These are phyloP conservation scores for Erythrolamprus reginae DNA, from an alignment of 2,113 vertebrate genomes.

Conservation along the genomic window DNA sequence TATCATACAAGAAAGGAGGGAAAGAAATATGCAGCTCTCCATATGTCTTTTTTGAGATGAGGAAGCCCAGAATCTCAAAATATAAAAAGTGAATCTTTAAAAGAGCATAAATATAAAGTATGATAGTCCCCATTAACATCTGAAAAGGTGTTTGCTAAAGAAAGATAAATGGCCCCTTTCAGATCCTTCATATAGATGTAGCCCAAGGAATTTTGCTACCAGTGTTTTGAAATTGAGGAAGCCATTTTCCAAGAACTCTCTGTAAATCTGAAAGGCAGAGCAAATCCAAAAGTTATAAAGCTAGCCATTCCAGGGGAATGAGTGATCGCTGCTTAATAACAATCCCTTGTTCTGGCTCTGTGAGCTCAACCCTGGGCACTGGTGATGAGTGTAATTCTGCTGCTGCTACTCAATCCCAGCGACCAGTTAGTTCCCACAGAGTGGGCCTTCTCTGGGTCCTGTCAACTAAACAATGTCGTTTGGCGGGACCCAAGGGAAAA, in stretches of 20 bases:
- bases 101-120: neutral
- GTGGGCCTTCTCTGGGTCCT: too few relatives aligned
- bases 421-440: too few relatives aligned
- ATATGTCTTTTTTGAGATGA: neutral
- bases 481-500: too few relatives aligned
- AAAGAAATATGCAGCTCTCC: neutral
- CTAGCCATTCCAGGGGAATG: too few relatives aligned
- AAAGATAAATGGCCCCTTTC: neutral
- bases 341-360: too few relatives aligned
- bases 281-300: neutral
- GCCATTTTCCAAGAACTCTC: neutral
- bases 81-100: neutral
- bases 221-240: neutral
- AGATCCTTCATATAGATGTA: neutral
- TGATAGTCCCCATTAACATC: neutral
- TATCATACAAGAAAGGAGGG: neutral
- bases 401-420: too few relatives aligned
- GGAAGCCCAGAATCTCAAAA: neutral
- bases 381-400: too few relatives aligned
- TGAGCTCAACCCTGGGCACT: too few relatives aligned
- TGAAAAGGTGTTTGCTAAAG: neutral
- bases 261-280: neutral
- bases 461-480: too few relatives aligned
- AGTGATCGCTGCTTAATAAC: too few relatives aligned
- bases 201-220: neutral